These are phyloP conservation scores for Poecile montanus DNA, from an alignment of 2,797 vertebrate species.

Conservation along the genomic window DNA sequence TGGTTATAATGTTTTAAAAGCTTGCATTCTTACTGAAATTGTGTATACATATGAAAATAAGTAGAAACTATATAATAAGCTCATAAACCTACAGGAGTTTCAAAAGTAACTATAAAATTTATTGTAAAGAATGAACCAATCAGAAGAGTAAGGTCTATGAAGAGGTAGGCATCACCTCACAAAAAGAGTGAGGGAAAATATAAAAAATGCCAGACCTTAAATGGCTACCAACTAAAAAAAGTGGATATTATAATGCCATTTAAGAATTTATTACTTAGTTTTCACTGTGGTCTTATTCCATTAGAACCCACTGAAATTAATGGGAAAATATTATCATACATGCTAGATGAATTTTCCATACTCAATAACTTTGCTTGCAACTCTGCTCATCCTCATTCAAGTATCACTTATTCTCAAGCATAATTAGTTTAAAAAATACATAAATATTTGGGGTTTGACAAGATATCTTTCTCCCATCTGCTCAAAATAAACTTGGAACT, in stretches of 20 bases:
- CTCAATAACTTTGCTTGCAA: neutral
- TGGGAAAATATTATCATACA: neutral
- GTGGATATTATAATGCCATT: neutral
- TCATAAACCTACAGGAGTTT: neutral
- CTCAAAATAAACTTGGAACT: conserved; percentile 50
- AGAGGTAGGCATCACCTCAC: neutral
- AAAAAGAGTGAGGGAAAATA: neutral
- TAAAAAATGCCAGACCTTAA: neutral
- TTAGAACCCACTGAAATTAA: neutral
- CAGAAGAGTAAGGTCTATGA: neutral
- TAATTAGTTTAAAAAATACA: neutral
- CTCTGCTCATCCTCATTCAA: neutral
- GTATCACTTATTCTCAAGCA: neutral
- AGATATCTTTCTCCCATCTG: conserved; percentile 32
- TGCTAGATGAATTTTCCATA: neutral
- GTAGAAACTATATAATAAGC: neutral
- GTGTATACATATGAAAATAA: neutral
- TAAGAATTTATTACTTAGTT: neutral
- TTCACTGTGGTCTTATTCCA: neutral
- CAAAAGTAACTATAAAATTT: neutral
- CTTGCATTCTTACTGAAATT: neutral
- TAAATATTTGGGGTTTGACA: conserved; percentile 19
- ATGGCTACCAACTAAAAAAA: neutral
- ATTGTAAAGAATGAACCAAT: neutral
- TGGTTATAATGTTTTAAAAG: neutral